These are phyloP conservation scores for Casuarius casuarius DNA, from an alignment of 2,113 vertebrate species.

Conservation along the genomic window DNA sequence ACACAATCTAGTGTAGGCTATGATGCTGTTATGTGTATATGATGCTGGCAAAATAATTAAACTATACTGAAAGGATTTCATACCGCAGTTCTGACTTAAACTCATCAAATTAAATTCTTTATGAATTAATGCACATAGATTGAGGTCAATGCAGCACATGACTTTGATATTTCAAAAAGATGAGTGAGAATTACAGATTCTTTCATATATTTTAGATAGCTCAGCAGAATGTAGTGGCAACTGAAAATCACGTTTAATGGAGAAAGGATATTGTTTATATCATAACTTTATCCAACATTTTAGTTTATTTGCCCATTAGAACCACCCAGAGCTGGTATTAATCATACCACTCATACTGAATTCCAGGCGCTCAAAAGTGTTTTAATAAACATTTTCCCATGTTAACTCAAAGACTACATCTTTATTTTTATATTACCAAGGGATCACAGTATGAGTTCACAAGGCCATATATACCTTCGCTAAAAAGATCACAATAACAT, in stretches of 20 bases:
- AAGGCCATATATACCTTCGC: neutral
- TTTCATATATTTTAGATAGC: conserved; percentile 2
- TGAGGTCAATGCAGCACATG: neutral
- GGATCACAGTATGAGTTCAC: neutral
- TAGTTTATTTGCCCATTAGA: conserved; percentile 2
- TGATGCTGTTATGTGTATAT: neutral
- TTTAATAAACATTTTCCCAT: neutral
- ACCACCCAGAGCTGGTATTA: neutral
- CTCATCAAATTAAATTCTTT: conserved; percentile 17
- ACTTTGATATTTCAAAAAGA: neutral
- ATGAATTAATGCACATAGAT: conserved; percentile 9
- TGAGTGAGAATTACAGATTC: neutral
- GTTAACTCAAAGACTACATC: neutral
- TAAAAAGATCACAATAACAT: neutral
- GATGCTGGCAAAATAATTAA: conserved; percentile 21
- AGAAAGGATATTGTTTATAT: conserved; percentile 10
- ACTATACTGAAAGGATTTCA: neutral
- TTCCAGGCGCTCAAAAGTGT: neutral
- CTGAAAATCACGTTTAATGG: neutral
- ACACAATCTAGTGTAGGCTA: neutral
- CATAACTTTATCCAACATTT: neutral
- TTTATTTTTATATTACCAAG: neutral
- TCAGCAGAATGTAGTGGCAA: neutral
- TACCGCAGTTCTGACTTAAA: neutral
- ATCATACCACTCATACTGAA: neutral